Base-by-base conservation (phyloP, 92 coral and sea anemone species). In the Parazoanthus darwini region DNA sequence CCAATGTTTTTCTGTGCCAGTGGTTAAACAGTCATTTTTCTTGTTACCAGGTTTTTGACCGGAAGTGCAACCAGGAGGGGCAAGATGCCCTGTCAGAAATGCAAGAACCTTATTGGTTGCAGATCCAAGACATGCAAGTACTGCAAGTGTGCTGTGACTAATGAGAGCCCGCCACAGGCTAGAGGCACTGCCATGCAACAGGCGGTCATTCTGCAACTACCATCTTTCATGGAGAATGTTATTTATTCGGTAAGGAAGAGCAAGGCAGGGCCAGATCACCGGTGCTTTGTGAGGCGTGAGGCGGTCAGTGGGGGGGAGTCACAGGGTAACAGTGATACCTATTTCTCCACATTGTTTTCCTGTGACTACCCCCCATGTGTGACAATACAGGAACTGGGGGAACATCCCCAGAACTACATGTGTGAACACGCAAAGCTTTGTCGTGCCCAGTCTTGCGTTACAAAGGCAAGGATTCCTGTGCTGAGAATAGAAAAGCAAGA, bases 41-140 rank as follows among this genome's bases (percentile, higher is more conserved):
- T 37, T 43, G 7, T 79, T 81, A 80, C 46, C 54, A 97, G 99
- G 88, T 89, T 97, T 81, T 93, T 97, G 79, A 67, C 95, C n/a
- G 95, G 98, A 76, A 97, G 94, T 92, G 95, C 99, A 18, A 97
- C 99, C n/a, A 90, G 97, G 81, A 82, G 99, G 73, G 99, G 99
- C 11, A 95, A 96, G 74, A 97, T 97, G 99, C 91, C 82, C 38
- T 97, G 99, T 85, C 90, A 92, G 63, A 89, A 94, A 85, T 97
- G 99, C 80, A 96, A 92, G 84, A 91, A 90, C 39, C 90, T 93
- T 33, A 94, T 97, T 86, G 99, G 99, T 44, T 97, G 99, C 84
- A 94, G 99, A 38, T 97, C 99, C 23, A 97, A 94, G 77, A 90
- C 91, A 56, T 97, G 99, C 93, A 97, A 97, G 88, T 91, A 89